Evolutionary conservation across 1,140 invertebrate species (phyloP), one percentile per base, ranked within the genome.

Genomic region (Ceratosolen solmsi): DNA sequence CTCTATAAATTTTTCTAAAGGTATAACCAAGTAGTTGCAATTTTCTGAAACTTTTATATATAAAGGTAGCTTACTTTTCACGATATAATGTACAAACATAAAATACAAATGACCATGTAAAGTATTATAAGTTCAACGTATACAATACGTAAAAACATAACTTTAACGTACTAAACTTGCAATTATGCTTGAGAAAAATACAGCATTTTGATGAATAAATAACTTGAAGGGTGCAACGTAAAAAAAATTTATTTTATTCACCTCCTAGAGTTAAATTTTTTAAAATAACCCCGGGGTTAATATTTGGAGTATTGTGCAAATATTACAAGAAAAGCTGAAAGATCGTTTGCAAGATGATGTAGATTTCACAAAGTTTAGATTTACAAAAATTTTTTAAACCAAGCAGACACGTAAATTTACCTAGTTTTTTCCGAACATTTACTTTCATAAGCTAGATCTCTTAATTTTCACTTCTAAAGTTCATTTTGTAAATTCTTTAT

Each of bases 71-170:
- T 63, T 63, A 33, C 27, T n/a, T n/a, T 33, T 33, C 27, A 30
- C 60, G 25, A 15, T 63, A 58, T 58, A 63, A 63, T 63, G 27
- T 13, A 30, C 25, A 20, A 33, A 27, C 27, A 63, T 63, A 63
- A 63, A 63, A 27, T 9, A 63, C 33, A 36, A 63, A 63, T 63
- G 60, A 63, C 60, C 30, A 63, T 63, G 27, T 27, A 63, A 63
- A 63, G n/a, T 33, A 63, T 63, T 63, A 63, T 63, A 63, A 63
- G 30, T 63, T 63, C 33, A 63, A 63, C 60, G 9, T 33, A 33
- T 63, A 63, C 60, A 63, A 33, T 63, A 17, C 60, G 17, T 63
- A 63, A 63, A 33, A 33, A 27, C 60, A 33, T 27, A 63, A 63
- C 27, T 63, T 63, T 33, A 9, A 11, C 8, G 30, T 33, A 20